Base-by-base conservation (phyloP, 1,140 invertebrate species). In the Drosophila nigrodunni region DNA sequence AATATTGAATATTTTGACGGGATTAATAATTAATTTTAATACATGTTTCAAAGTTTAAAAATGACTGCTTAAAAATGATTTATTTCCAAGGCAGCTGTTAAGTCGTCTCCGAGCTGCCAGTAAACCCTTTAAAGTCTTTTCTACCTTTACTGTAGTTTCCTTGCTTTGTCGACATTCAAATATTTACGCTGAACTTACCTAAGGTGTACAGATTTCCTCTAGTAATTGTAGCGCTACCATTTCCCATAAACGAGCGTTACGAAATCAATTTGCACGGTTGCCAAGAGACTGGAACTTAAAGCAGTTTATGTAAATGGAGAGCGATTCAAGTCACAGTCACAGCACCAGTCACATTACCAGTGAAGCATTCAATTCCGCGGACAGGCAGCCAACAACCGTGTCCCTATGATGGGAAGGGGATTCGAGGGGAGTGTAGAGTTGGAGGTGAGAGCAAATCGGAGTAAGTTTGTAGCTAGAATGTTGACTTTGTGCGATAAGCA, bases 231-330 rank as follows among this genome's bases (percentile, higher is more conserved):
- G 21, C 25, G 52, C 21, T 65, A 61, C 73, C 69, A 69, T 69
- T 88, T 87, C 83, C 83, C 83, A 87, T 88, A 88, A 87, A 87
- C 79, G 46, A 34, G 83, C 82, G 80, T 79, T 46, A 50, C 83
- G 57, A 80, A 87, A 72, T 55, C 85, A 78, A 88, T 87, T 87
- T 87, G 85, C 83, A 88, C 69, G 79, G 76, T 54, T 57, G 46
- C 58, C 50, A 21, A 30, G 39, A 39, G 30, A 43, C 54, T 57
- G 35, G 13, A 57, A 57, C 35, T 57, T 39, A 39, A 62, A 39
- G 46, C 37, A 39, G 8, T 9, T 39, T 9, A 39, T 39, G 39
- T 41, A 11, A 11, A 41, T 41, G 3, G 1, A 6, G 10, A 7
- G 41, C 2, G 6, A 43, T 43, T 43, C 3, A 43, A 41, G 35